Percentiles rank a stretch among this genome's conserved stretches.
phyloP scores from a whole-genome alignment of 2,888 invertebrate species.

The Drosophila basisetae region DNA sequence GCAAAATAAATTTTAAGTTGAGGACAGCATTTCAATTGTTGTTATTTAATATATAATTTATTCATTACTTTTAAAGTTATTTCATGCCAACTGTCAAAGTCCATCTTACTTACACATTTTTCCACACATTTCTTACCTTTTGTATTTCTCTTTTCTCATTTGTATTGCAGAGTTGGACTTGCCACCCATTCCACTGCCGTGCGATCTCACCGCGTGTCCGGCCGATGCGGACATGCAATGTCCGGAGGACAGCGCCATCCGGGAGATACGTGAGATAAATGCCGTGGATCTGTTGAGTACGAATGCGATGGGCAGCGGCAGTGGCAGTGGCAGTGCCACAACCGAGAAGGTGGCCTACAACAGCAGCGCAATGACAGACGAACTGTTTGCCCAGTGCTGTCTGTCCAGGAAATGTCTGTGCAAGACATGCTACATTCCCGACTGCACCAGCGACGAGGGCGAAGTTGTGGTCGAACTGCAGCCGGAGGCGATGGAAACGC shows the following conservation, averaged over 20 bases:
- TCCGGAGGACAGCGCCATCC: constrained; percentile 82
- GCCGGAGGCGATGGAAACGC: constrained; percentile 79
- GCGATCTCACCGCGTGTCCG: constrained; percentile 82
- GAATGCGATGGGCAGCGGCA: constrained; percentile 35
- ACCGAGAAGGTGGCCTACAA: constrained; percentile 42
- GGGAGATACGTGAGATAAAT: constrained; percentile 66
- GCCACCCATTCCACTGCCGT: constrained; percentile 67
- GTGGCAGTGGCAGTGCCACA: constrained; percentile 12
- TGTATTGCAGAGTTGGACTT: constrained; percentile 67
- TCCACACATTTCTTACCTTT: background rate
- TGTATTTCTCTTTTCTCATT: background rate
- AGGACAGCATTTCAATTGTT: background rate
- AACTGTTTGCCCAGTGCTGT: constrained; percentile 81
- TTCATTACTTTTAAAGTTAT: background rate
- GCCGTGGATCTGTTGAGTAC: constrained; percentile 61
- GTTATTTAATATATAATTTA: background rate
- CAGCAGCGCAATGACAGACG: constrained; percentile 62
- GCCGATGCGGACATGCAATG: constrained; percentile 79
- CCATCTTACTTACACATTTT: background rate
- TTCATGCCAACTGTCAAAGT: constrained; percentile 3
- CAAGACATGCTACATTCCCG: constrained; percentile 82
- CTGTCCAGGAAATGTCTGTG: constrained; percentile 82
- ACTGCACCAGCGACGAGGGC: constrained; percentile 68
- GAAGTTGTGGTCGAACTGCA: constrained; percentile 80
- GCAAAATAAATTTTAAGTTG: background rate